Base-by-base conservation (phyloP, 2,888 invertebrate species). In the Trachelus stipa region DNA sequence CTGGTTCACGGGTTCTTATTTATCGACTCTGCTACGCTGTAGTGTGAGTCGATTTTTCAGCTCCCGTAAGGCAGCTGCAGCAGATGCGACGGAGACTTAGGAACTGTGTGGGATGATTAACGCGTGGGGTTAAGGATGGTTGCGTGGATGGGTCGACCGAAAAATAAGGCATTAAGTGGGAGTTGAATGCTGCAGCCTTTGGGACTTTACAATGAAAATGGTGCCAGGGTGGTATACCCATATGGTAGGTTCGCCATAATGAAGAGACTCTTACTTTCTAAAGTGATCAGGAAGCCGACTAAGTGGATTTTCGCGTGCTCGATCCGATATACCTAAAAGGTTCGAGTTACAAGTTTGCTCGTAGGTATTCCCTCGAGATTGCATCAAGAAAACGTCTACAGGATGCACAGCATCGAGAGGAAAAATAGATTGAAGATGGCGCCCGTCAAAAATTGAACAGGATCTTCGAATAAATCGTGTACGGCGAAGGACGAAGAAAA, bases 191-290 rank as follows among this genome's bases (percentile, higher is more conserved):
- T 71, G 71, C 33, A 31, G 71, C 15, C 34, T 71, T 34, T 30
- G 9, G 23, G 71, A 12, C 34, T 71, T 12, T 31, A 71, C 71
- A 34, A 34, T 33, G 71, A 71, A 56, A 71, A 71, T 23, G 12
- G 31, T 71, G 31, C 71, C 71, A 71, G 33, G 71, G 31, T 34
- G 9, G 6, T 71, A 15, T 31, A 12, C 71, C 71, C 12, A 71
- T 34, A 71, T 34, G 3, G 31, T n/a, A 31, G 34, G 34, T 31
- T 34, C 71, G 71, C 75, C 78, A 78, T 79, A 81, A 80, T 79
- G 80, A 80, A 79, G 77, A 73, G 80, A 86, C 88, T 88, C 82
- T 88, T 87, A 85, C 88, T 88, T 88, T 88, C 87, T 84, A 87
- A 85, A 84, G 80, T 82, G 81, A 83, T 81, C 81, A 83, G 81